Evolutionary conservation across 2,888 invertebrate genomes (phyloP).

Genomic region (Pedicia rivosa): DNA sequence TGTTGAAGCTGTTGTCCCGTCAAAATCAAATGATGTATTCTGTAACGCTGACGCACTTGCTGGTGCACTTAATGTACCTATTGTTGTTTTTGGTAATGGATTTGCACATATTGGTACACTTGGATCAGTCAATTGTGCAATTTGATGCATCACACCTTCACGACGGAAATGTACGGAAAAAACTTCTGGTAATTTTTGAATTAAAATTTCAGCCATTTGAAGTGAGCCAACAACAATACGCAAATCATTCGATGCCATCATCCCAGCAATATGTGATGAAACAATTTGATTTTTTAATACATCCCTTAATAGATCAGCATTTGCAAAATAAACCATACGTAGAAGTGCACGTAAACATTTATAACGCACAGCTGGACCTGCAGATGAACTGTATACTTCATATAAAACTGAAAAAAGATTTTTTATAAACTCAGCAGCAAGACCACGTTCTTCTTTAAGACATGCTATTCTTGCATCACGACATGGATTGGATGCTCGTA

Average conservation of each 20-base stretch:
- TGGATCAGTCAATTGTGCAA: slow-evolving; percentile 51
- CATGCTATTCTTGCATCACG: slow-evolving; percentile 51
- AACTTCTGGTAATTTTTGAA: slow-evolving; percentile 90
- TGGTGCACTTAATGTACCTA: slow-evolving; percentile 24
- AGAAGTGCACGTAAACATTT: slow-evolving; percentile 91
- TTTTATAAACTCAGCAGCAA: slow-evolving; percentile 52
- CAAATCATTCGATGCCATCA: slow-evolving; percentile 94
- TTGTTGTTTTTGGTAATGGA: slow-evolving; percentile 35
- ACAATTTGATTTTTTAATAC: slow-evolving; percentile 58
- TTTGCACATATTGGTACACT: slow-evolving; percentile 40
- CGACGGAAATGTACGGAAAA: slow-evolving; percentile 92
- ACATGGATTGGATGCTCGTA: slow-evolving; percentile 12
- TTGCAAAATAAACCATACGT: slow-evolving; percentile 91
- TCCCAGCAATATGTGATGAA: slow-evolving; percentile 93
- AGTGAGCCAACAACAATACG: slow-evolving; percentile 93
- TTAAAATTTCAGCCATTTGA: slow-evolving; percentile 92
- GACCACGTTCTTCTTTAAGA: slow-evolving; percentile 49
- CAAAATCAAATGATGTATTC: slow-evolving; percentile 26
- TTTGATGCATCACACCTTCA: slow-evolving; percentile 94
- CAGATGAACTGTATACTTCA: slow-evolving; percentile 96
- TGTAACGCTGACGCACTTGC: slow-evolving; percentile 24
- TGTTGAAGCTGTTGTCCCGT: slow-evolving; percentile 10
- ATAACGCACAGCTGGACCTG: slow-evolving; percentile 93
- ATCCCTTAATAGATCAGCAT: slow-evolving; percentile 66
- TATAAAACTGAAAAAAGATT: slow-evolving; percentile 89